These are phyloP conservation scores for Tenrec ecaudatus DNA, from an alignment of 2,113 vertebrate genomes.

Conservation along the genomic window DNA sequence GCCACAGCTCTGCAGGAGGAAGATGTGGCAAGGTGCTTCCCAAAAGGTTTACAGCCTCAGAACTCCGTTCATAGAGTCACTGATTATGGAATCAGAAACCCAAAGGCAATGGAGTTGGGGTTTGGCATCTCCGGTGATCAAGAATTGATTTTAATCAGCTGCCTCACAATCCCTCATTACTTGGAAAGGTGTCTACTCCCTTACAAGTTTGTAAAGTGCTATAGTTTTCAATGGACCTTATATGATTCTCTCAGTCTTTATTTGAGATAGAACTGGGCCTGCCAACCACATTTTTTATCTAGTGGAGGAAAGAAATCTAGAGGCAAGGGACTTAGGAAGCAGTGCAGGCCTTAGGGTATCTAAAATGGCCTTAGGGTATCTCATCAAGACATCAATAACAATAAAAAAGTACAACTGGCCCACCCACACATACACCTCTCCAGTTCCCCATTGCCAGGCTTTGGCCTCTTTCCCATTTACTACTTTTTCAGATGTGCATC, in stretches of 20 bases:
- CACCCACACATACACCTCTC: neutral
- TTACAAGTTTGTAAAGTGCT: slow-evolving; percentile 29
- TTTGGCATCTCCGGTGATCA: neutral
- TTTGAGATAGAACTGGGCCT: slow-evolving; percentile 22
- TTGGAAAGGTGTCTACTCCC: slow-evolving; percentile 15
- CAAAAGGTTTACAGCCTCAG: neutral
- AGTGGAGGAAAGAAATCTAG: neutral
- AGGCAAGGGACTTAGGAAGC: neutral
- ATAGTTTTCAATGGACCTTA: neutral
- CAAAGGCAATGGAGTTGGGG: neutral
- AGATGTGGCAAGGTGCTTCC: too few relatives aligned
- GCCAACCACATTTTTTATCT: slow-evolving; percentile 32
- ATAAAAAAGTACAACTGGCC: neutral
- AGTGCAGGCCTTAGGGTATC: neutral
- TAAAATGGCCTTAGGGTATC: neutral
- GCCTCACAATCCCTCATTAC: neutral
- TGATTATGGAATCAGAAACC: too few relatives aligned
- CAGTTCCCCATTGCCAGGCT: neutral
- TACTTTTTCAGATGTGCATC: slow-evolving; percentile 14
- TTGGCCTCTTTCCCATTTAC: neutral
- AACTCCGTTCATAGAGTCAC: neutral
- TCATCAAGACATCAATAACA: neutral
- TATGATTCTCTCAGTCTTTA: neutral
- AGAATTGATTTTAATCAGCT: slow-evolving; percentile 15
- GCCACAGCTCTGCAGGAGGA: neutral